Conservation (phyloP, 1,140 invertebrate genomes). For the Babylonia areolata region DNA sequence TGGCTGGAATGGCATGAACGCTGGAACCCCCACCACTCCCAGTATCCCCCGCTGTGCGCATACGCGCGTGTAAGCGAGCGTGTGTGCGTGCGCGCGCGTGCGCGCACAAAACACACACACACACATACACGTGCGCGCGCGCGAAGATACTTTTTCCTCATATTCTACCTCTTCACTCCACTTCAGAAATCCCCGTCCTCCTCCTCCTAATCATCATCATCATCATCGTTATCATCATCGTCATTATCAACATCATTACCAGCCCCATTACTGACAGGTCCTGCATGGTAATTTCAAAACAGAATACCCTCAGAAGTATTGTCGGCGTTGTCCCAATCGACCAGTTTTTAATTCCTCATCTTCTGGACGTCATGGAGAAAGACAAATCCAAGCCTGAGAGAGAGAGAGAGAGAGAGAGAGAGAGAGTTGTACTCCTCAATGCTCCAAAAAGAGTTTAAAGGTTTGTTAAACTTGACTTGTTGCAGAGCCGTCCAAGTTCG, state of each 20-base stretch:
- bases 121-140: background rate
- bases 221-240: too few species aligned
- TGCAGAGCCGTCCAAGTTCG: constrained; percentile 95
- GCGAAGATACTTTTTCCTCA: background rate
- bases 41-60: background rate
- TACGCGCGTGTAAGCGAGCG: background rate
- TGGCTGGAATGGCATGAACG: too few species aligned
- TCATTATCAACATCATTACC: too few species aligned
- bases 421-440: too few species aligned
- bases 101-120: constrained; percentile 22
- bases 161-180: background rate
- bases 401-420: too few species aligned
- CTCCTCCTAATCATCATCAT: too few species aligned
- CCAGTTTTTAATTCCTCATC: too few species aligned
- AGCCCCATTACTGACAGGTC: too few species aligned
- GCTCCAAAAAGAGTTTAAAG: too few species aligned
- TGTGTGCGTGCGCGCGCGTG: background rate
- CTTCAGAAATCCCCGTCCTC: background rate
- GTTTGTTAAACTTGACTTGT: background rate
- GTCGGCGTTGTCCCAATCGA: too few species aligned
- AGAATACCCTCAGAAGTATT: too few species aligned
- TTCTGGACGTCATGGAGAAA: background rate
- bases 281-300: too few species aligned
- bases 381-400: background rate
- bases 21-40: background rate